phyloP scores from a whole-genome alignment of 2,113 vertebrate genomes.

The Hepsetus odoe region DNA sequence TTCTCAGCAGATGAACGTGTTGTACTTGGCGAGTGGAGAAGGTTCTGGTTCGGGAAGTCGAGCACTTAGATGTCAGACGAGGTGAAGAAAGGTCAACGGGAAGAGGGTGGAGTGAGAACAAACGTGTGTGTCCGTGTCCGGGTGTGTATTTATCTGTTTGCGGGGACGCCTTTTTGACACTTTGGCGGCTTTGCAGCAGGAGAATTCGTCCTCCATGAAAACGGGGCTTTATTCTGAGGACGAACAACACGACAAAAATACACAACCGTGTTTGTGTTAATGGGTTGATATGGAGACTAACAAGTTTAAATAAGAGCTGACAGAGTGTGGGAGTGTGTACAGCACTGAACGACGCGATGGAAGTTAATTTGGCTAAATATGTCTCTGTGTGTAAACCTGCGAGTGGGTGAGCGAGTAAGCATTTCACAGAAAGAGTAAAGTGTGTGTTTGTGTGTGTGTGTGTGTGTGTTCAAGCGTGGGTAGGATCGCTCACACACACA shows the following conservation, averaged over 20 bases:
- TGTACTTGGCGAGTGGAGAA: not conserved
- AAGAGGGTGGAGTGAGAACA: constrained; percentile 27
- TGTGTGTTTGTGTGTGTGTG: not conserved
- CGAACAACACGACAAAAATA: too few species aligned
- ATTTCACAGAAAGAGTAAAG: not conserved
- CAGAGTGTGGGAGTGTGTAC: not conserved
- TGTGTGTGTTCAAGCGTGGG: too few species aligned
- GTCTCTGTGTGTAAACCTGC: not conserved
- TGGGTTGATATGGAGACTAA: not conserved
- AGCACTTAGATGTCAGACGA: not conserved
- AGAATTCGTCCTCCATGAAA: too few species aligned
- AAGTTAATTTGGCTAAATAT: not conserved
- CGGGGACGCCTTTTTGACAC: too few species aligned
- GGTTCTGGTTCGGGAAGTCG: not conserved
- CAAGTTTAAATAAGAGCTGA: not conserved
- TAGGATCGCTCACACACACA: not conserved
- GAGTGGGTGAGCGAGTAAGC: not conserved
- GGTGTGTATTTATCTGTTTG: not conserved
- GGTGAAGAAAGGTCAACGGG: not conserved
- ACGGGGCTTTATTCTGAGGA: too few species aligned
- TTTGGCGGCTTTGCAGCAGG: too few species aligned
- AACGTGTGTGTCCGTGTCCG: too few species aligned
- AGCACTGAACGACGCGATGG: not conserved
- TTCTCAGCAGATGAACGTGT: not conserved
- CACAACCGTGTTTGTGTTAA: not conserved